phyloP scores from a whole-genome alignment of 2,888 invertebrate species.

The Mesorhabditis sp. region DNA sequence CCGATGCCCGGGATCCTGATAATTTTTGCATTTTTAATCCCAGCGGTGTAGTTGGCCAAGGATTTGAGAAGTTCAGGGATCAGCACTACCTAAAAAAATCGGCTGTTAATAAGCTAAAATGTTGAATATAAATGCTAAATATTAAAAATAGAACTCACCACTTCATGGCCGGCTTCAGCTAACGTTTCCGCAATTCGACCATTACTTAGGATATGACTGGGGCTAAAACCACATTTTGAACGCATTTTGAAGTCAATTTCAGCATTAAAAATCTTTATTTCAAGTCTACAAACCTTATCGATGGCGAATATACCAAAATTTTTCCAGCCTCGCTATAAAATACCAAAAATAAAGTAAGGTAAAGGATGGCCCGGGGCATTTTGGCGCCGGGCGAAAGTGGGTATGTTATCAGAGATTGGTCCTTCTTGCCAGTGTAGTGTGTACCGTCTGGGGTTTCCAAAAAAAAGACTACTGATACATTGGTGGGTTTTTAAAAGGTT shows the following conservation, averaged over 20 bases:
- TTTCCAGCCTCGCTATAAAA: constrained; percentile 12
- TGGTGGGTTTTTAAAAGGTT: no score
- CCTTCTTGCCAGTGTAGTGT: no score
- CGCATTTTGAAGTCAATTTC: neutral
- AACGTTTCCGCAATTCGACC: constrained; percentile 44
- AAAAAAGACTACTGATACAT: no score
- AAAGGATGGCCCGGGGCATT: no score
- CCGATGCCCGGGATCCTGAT: constrained; percentile 43
- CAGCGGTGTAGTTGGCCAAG: constrained; percentile 25
- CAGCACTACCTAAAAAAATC: constrained; percentile 33
- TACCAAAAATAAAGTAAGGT: neutral
- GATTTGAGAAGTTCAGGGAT: constrained; percentile 36
- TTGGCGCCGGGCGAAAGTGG: no score
- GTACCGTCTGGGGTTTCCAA: no score
- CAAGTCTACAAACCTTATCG: constrained; percentile 12
- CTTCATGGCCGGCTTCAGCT: constrained; percentile 45
- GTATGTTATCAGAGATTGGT: no score
- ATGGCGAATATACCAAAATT: constrained; percentile 36
- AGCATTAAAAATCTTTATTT: neutral
- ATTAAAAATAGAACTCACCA: constrained; percentile 22
- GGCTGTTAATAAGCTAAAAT: no score
- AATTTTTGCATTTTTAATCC: constrained; percentile 45
- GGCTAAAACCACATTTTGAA: constrained; percentile 8
- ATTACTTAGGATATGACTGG: constrained; percentile 43
- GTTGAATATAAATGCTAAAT: no score